Evolutionary conservation across 30 jellyfish, hydroid and myxozoan species (phyloP), one percentile per base, ranked within the genome.

Genomic region (Turritopsis rubra): DNA sequence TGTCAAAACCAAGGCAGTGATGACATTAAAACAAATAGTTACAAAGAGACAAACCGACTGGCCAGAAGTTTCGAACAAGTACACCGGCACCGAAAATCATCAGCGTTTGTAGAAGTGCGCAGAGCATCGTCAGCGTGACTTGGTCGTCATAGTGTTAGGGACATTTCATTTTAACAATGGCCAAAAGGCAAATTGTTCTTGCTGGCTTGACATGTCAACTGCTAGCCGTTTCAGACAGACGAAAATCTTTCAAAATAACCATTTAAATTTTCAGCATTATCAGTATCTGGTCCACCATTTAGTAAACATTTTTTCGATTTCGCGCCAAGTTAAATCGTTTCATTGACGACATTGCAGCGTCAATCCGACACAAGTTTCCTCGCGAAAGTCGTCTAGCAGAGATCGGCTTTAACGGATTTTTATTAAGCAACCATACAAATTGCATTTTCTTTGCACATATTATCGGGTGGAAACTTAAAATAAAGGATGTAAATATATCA

Each of bases 121-220:
- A 23, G 77, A 68, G 30, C 77, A 68, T 27, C 77, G 77, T 68
- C 77, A 41, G 60, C 60, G 60, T 41, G 60, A 41, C 13, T 41
- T 3, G 13, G 13, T 3, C 60, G 5, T 41, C 13, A 3, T 41
- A 3, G 5, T 41, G 13, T 3, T 3, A 41, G 13, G 13, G 13
- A 41, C 5, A 41, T n/a, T n/a, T n/a, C n/a, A 41, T 13, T 41
- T 3, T 41, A 41, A 41, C 60, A 13, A 41, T 41, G 13, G 60
- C 60, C 60, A 41, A 41, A 41, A 41, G n/a, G n/a, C n/a, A n/a
- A n/a, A n/a, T 3, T 41, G 60, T 13, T 41, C 60, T 5, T n/a
- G 13, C 13, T 41, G 60, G 60, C 60, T 41, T 41, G 60, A 41
- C 13, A 41, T 41, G 60, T 41, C 60, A 41, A 41, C 13, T 3